Evolutionary conservation across 2,888 invertebrate species (phyloP), one percentile per base, ranked within the genome.

Genomic region (Ichneumoninae sp.): DNA sequence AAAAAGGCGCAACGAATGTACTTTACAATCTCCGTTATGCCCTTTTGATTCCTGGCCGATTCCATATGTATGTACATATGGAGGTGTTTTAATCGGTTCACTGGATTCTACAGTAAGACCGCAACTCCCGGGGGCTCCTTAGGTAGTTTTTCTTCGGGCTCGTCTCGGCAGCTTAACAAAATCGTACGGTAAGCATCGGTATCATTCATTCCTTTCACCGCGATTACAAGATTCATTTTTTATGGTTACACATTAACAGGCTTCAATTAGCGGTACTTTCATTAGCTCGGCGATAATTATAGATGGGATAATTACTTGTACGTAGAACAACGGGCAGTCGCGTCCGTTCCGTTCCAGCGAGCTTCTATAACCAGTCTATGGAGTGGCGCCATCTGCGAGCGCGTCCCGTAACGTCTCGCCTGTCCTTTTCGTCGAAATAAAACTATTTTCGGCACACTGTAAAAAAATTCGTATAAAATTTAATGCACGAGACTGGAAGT

Each of bases 141-240:
- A 52, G 62, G 75, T 65, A 65, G 70, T 69, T 81, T 71, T 81
- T 22, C 66, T 40, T 75, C 52, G 16, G n/a, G 16, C 22, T 47
- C 68, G 36, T 62, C 60, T 26, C 7, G 26, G 52, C 70, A 52
- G 44, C 16, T 47, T 65, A 30, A 52, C 47, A 13, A 81, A 76
- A 71, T 65, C 19, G 54, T 33, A 54, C 52, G 33, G 40, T 33
- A 6, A 26, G 40, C 26, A n/a, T 62, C 76, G 22, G 71, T 44
- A 60, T 80, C 68, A 30, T 71, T 60, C 66, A 70, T 84, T 70
- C 54, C 54, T 66, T 54, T 54, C 19, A 44, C 72, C 50, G 26
- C 54, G 26, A 71, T 60, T 72, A 75, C 74, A 50, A 66, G 84
- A 75, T 79, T 74, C 50, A 81, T 81, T 79, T 79, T 57, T 68